Percentiles rank a stretch among this genome's conserved stretches.
Conservation (phyloP, 2,797 vertebrate genomes). For the Rhabdophis nuchalis region DNA sequence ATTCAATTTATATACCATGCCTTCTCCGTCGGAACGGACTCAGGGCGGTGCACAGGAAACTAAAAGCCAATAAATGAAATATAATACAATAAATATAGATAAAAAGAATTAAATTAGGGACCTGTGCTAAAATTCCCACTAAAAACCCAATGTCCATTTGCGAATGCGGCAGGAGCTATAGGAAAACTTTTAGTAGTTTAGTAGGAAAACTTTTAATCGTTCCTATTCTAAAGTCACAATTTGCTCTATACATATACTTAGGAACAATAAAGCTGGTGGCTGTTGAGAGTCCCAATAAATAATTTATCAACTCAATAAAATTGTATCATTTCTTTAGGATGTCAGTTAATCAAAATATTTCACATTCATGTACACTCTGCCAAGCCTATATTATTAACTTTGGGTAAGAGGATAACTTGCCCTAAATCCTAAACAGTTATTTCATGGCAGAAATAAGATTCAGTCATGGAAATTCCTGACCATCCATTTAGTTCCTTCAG, state of each 20-base stretch:
- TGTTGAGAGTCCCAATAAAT: neutral
- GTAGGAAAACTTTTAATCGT: neutral
- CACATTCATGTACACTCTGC: neutral
- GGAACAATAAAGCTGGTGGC: neutral
- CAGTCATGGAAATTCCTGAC: neutral
- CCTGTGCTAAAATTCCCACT: too few species aligned
- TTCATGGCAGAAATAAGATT: rapidly evolving
- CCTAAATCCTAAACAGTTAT: neutral
- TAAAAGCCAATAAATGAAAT: too few species aligned
- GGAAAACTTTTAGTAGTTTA: too few species aligned
- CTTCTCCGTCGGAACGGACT: too few species aligned
- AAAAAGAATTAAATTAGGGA: too few species aligned
- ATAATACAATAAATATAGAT: too few species aligned
- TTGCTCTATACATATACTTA: neutral
- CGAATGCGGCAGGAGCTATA: too few species aligned
- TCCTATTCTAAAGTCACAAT: neutral
- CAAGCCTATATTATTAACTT: slow-evolving; percentile 17
- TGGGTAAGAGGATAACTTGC: neutral
- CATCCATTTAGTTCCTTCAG: neutral
- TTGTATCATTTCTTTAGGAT: neutral
- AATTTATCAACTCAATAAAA: neutral
- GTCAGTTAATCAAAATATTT: neutral
- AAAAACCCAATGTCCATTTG: too few species aligned
- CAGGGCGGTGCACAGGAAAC: too few species aligned
- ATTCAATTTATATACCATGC: too few species aligned